phyloP scores from a whole-genome alignment of 2,113 vertebrate species.

The Tachycineta bicolor region DNA sequence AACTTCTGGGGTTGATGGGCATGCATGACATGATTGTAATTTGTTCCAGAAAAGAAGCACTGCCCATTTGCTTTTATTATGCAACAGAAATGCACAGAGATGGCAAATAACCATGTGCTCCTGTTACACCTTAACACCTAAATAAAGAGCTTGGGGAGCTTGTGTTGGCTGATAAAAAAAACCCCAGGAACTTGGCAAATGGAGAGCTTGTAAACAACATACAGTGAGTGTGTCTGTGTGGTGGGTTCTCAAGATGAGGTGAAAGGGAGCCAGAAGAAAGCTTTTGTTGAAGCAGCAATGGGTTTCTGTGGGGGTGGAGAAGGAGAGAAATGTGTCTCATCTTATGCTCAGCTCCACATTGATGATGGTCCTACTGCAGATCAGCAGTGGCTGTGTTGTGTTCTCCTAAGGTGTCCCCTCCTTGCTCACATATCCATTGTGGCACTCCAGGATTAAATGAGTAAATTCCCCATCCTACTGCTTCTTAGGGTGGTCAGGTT shows the following conservation, averaged over 20 bases:
- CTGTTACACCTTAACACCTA: background rate
- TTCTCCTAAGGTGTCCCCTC: background rate
- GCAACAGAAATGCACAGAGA: background rate
- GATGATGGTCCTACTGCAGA: background rate
- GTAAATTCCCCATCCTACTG: background rate
- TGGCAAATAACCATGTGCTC: background rate
- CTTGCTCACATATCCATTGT: fast-evolving
- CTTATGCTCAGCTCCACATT: background rate
- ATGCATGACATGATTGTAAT: background rate
- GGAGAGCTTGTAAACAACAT: background rate
- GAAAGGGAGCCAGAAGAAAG: background rate
- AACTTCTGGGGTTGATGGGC: background rate
- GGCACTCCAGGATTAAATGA: background rate
- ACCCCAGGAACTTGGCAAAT: background rate
- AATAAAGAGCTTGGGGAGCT: background rate
- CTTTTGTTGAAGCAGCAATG: background rate
- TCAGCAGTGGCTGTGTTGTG: background rate
- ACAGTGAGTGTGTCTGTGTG: background rate
- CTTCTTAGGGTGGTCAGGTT: background rate
- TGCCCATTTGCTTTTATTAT: background rate
- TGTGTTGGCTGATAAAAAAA: background rate
- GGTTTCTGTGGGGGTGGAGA: background rate
- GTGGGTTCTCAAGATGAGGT: background rate
- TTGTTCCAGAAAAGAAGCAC: background rate
- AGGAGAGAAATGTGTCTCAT: background rate